Evolutionary conservation across 2,888 invertebrate genomes (phyloP).

Genomic region (Drosophila paramelanica): DNA sequence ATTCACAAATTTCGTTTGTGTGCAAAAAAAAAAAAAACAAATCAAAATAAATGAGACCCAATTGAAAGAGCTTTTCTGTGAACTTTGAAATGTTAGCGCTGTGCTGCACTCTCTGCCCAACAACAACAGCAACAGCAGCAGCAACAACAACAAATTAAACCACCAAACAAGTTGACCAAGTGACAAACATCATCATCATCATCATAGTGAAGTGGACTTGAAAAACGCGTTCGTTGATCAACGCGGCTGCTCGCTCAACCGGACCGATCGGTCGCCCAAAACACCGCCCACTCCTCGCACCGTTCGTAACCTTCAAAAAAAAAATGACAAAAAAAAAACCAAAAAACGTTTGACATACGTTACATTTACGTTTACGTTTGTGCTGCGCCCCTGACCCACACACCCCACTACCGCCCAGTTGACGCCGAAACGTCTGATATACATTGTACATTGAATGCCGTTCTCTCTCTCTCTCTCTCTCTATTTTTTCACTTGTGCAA

Average conservation of each 20-base stretch:
- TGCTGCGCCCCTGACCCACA: conserved; percentile 12
- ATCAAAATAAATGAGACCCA: conserved; percentile 51
- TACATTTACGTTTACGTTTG: conserved; percentile 29
- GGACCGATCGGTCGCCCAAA: conserved; percentile 40
- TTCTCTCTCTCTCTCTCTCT: conserved; percentile 4
- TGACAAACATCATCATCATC: conserved; percentile 52
- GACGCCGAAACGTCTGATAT: conserved; percentile 42
- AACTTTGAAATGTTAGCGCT: conserved; percentile 25
- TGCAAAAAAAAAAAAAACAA: conserved; percentile 17
- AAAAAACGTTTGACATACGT: conserved; percentile 36
- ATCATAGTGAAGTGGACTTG: conserved; percentile 65
- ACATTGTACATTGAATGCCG: conserved; percentile 10
- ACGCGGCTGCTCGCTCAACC: conserved; percentile 47
- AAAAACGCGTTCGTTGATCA: conserved; percentile 72
- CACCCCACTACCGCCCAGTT: conserved; percentile 4
- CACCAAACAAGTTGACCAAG: conserved; percentile 48
- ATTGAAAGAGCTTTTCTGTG: conserved; percentile 48
- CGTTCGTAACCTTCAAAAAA: conserved; percentile 69
- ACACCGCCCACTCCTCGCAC: conserved; percentile 44
- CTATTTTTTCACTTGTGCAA: conserved; percentile 8
- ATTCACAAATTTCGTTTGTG: conserved; percentile 27
- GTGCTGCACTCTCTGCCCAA: conserved; percentile 12
- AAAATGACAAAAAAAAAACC: conserved; percentile 2
- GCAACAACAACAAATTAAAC: conserved; percentile 12
- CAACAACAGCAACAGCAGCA: conserved; percentile 15